Evolutionary conservation across 2,888 invertebrate species (phyloP).

Genomic region (Andrena bicolor): DNA sequence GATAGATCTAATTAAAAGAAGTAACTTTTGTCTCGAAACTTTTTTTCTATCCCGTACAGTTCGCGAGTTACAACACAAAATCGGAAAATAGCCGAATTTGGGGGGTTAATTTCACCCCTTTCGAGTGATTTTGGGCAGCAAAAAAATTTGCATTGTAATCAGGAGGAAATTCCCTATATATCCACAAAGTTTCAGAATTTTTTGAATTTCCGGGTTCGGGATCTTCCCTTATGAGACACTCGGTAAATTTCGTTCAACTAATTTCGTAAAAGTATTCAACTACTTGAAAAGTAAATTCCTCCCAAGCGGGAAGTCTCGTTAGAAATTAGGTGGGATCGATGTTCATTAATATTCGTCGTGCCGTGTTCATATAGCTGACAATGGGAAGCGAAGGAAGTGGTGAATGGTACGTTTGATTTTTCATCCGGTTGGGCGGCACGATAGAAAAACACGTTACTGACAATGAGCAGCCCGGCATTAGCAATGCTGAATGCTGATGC

Average conservation of each 20-base stretch:
- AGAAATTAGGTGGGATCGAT: slow-evolving; percentile 10
- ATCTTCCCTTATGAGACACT: too few relatives aligned
- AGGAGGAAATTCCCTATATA: too few relatives aligned
- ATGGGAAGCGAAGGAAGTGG: slow-evolving; percentile 6
- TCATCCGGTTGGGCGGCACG: slow-evolving; percentile 26
- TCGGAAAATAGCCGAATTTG: too few relatives aligned
- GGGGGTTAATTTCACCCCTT: too few relatives aligned
- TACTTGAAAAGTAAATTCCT: not conserved
- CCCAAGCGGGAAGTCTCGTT: not conserved
- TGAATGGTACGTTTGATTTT: slow-evolving; percentile 57
- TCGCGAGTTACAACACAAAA: too few relatives aligned
- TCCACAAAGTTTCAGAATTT: too few relatives aligned
- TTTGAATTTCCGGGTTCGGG: too few relatives aligned
- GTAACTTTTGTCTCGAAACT: too few relatives aligned
- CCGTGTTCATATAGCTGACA: not conserved
- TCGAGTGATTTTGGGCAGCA: too few relatives aligned
- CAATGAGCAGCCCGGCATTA: slow-evolving; percentile 69
- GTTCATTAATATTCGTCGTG: slow-evolving; percentile 16
- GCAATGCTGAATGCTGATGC: slow-evolving; percentile 82
- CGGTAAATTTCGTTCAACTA: not conserved
- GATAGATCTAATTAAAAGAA: too few relatives aligned
- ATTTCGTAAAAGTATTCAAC: not conserved
- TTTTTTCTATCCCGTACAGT: too few relatives aligned
- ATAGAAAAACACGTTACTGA: slow-evolving; percentile 64
- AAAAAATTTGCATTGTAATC: too few relatives aligned